A percentile compares a stretch with the other conserved stretches of the same genome.
Conservation (phyloP, 2,113 vertebrate species). For the Rhinolophus ferrumequinum region DNA sequence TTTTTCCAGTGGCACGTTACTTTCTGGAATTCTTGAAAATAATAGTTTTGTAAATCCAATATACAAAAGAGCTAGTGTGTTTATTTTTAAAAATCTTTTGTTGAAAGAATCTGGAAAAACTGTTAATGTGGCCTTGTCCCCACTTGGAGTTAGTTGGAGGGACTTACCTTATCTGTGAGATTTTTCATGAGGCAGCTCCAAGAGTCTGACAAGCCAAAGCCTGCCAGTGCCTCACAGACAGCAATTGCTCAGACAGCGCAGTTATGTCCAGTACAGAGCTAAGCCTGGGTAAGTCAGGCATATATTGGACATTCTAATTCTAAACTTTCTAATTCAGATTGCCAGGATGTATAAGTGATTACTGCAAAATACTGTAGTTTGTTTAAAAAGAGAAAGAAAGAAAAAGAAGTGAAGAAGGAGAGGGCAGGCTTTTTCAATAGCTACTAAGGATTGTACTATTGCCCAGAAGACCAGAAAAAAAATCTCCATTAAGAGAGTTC, state of each 20-base stretch:
- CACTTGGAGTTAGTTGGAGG: neutral
- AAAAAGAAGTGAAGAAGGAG: neutral
- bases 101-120: neutral
- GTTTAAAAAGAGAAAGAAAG: neutral
- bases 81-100: neutral
- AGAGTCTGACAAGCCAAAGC: neutral
- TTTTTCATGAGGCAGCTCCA: neutral
- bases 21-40: conserved; percentile 48
- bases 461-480: neutral
- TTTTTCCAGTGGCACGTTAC: conserved; percentile 5
- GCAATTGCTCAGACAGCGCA: neutral
- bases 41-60: conserved; percentile 10
- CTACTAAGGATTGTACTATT: neutral
- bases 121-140: neutral
- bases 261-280: neutral
- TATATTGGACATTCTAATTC: neutral
- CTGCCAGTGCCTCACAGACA: neutral
- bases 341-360: neutral
- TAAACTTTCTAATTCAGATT: neutral
- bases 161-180: neutral
- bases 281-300: neutral
- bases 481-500: neutral
- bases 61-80: neutral
- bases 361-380: neutral
- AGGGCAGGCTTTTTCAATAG: neutral